Evolutionary conservation across 2,113 vertebrate genomes (phyloP).

Genomic region (Helogale parvula): DNA sequence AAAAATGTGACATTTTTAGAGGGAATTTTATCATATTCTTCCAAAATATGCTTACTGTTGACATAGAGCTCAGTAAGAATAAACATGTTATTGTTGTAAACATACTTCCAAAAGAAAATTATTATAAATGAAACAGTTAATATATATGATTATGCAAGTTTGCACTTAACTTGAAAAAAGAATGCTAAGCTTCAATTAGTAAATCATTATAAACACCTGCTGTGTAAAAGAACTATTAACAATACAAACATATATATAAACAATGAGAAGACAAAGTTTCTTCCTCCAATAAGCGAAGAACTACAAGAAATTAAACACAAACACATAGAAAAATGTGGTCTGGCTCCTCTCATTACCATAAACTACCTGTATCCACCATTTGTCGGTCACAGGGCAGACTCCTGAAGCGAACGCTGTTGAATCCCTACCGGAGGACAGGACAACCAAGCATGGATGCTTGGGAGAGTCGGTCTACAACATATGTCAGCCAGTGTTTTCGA

Average conservation of each 20-base stretch:
- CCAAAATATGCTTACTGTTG: not conserved
- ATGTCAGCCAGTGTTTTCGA: not conserved
- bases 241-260: slow-evolving; percentile 29
- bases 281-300: not conserved
- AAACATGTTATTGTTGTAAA: not conserved
- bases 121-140: not conserved
- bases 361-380: fast-evolving
- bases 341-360: not conserved
- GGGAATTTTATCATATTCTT: not conserved
- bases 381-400: not conserved
- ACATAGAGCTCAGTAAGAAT: not conserved
- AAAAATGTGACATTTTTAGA: not conserved
- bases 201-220: slow-evolving; percentile 30
- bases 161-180: not conserved
- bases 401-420: not conserved
- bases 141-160: not conserved
- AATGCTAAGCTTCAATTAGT: not conserved
- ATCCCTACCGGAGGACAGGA: not conserved
- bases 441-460: no score
- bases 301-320: not conserved
- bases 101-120: slow-evolving; percentile 17
- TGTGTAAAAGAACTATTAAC: not conserved
- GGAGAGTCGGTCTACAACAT: not conserved
- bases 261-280: not conserved
- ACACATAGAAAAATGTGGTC: not conserved